These are phyloP conservation scores for Zoanthus gigantus DNA, from an alignment of 92 coral and sea anemone genomes.

Conservation along the genomic window DNA sequence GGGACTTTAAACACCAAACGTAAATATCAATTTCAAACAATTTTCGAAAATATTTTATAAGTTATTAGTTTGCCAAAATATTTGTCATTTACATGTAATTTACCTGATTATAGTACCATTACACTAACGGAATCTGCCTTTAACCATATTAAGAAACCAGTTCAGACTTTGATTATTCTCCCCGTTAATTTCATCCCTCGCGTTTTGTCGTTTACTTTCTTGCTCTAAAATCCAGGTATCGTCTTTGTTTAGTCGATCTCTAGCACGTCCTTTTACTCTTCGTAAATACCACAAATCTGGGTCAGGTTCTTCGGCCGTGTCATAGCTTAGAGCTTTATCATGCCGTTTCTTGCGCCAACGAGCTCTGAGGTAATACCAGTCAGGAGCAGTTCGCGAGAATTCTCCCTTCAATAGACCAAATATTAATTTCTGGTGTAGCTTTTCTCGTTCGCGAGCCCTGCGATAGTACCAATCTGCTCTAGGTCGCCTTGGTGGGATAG, in stretches of 20 bases:
- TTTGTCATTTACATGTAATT: too few relatives aligned
- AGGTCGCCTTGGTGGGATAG: neutral
- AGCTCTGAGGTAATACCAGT: slow-evolving; percentile 34
- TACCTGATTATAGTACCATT: too few relatives aligned
- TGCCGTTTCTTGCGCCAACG: slow-evolving; percentile 26
- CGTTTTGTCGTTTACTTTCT: slow-evolving; percentile 59
- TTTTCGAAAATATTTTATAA: too few relatives aligned
- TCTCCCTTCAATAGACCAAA: slow-evolving; percentile 25
- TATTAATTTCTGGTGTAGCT: slow-evolving; percentile 27
- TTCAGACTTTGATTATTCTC: slow-evolving; percentile 23
- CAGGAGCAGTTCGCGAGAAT: slow-evolving; percentile 23
- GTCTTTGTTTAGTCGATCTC: slow-evolving; percentile 26
- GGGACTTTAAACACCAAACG: too few relatives aligned
- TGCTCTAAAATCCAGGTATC: slow-evolving; percentile 78
- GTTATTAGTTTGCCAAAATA: too few relatives aligned
- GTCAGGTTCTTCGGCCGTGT: neutral
- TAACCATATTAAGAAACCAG: slow-evolving; percentile 39
- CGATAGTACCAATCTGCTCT: slow-evolving; percentile 18
- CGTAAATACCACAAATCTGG: slow-evolving; percentile 72
- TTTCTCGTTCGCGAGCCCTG: slow-evolving; percentile 19
- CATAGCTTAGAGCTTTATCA: neutral
- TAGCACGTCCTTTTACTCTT: slow-evolving; percentile 70
- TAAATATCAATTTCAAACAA: too few relatives aligned
- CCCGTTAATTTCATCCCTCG: slow-evolving; percentile 22
- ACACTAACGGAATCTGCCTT: slow-evolving; percentile 34